Evolutionary conservation across 2,113 vertebrate genomes (phyloP), one percentile per base, ranked within the genome.

Genomic region (Erinaceus europaeus): DNA sequence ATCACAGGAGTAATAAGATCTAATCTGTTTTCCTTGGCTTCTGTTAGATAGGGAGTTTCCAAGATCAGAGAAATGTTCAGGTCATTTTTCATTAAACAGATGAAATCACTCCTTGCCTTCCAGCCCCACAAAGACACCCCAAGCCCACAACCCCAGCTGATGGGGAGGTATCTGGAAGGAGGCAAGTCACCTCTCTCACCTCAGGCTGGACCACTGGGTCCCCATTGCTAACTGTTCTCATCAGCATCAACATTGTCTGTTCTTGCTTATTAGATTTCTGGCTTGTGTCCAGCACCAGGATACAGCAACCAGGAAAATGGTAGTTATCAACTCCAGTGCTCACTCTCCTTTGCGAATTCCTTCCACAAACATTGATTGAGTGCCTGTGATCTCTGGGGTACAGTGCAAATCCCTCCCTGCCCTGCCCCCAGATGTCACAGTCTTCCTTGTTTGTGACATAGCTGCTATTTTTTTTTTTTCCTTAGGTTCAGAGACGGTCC

Each of bases 21-120:
- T 84, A 92, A 93, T 87, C 4, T 6, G 1, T 79, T 86, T 68
- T 84, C 93, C 91, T 88, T 94, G 95, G 62, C 91, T 84, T 81
- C 76, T 0, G 4, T 3, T 2, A 62, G 14, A 18, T 0, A 73
- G 59, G 67, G 90, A 95, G 90, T 82, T 88, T 83, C 94, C 86
- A 83, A 55, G 67, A 92, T 61, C 32, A 10, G 79, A 59, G 36
- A 71, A 75, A 25, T 1, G 55, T 46, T 65, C 92, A 80, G 82
- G 52, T 91, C 59, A 10, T 75, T 90, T 96, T 95, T 78, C 73
- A 86, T 10, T 17, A 84, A 93, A 85, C 42, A 6, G 27, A 95
- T 92, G 72, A 38, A 82, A 86, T 93, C 90, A 95, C 65, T 71
- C 84, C 57, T 81, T 50, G 27, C 64, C 68, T 14, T 11, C 52